Conservation (phyloP, 2,888 invertebrate species). For the Gastrophysa polygoni region DNA sequence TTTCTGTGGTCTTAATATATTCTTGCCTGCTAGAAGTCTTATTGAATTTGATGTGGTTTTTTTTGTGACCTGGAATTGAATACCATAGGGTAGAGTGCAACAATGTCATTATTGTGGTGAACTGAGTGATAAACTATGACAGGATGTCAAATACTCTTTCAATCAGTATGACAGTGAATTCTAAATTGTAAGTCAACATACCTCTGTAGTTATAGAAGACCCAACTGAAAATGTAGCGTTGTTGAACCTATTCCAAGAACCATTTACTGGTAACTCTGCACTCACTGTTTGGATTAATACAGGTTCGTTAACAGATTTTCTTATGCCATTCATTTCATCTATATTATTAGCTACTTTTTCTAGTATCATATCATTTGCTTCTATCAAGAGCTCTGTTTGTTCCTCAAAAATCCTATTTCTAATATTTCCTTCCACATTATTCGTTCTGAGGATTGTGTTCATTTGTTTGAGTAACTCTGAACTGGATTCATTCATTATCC, state of each 20-base stretch:
- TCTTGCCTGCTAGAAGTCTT: conserved; percentile 71
- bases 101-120: too few relatives aligned
- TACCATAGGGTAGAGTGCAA: neutral
- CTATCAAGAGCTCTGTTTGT: conserved; percentile 77
- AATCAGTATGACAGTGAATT: conserved; percentile 23
- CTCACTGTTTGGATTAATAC: conserved; percentile 59
- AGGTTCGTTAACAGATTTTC: conserved; percentile 61
- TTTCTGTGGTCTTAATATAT: conserved; percentile 81
- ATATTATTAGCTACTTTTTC: conserved; percentile 79
- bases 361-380: conserved; percentile 82
- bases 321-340: conserved; percentile 70
- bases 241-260: conserved; percentile 66
- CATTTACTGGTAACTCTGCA: conserved; percentile 58
- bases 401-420: conserved; percentile 65
- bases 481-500: conserved; percentile 68
- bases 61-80: conserved; percentile 16
- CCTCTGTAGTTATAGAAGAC: conserved; percentile 38
- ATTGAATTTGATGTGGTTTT: conserved; percentile 50
- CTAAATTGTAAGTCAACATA: conserved; percentile 31
- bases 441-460: conserved; percentile 62
- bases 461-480: conserved; percentile 68
- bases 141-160: conserved; percentile 1
- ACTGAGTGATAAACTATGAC: too few relatives aligned
- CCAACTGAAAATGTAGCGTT: conserved; percentile 48
- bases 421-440: conserved; percentile 65